phyloP scores from a whole-genome alignment of 2,888 invertebrate genomes.

The Acronicta alni region DNA sequence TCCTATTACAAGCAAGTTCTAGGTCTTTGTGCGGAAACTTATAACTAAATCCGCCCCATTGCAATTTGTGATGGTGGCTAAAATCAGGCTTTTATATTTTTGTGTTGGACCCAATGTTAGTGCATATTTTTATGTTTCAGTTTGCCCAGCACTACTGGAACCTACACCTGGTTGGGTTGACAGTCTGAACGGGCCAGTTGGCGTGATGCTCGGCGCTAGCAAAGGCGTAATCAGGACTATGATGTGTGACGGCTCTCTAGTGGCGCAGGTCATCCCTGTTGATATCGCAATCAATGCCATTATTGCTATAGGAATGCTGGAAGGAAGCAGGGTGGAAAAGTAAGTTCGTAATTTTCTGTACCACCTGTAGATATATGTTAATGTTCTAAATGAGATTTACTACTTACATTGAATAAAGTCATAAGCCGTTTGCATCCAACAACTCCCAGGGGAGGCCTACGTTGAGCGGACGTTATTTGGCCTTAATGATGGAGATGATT shows the following conservation, averaged over 20 bases:
- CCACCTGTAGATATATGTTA: no score
- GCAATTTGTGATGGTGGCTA: not conserved
- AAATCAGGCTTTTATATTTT: no score
- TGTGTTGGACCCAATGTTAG: no score
- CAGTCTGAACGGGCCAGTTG: constrained; percentile 96
- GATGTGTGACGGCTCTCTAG: constrained; percentile 91
- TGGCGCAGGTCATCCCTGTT: constrained; percentile 93
- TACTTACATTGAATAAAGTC: no score
- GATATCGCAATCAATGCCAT: constrained; percentile 94
- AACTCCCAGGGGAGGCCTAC: no score
- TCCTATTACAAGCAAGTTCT: no score
- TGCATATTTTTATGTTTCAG: constrained; percentile 65
- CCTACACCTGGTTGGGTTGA: constrained; percentile 97
- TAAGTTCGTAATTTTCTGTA: constrained; percentile 60
- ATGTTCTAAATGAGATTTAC: no score
- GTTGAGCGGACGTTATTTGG: no score
- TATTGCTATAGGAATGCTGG: constrained; percentile 92
- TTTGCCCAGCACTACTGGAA: constrained; percentile 88
- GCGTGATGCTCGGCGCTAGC: constrained; percentile 93
- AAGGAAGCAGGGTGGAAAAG: constrained; percentile 85
- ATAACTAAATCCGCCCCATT: not conserved
- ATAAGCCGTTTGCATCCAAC: no score
- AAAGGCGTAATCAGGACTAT: constrained; percentile 96
- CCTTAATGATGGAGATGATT: no score
- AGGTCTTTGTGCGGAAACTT: no score